Base-by-base conservation (phyloP, 2,797 vertebrate species). In the Arnoldichthys spilopterus region DNA sequence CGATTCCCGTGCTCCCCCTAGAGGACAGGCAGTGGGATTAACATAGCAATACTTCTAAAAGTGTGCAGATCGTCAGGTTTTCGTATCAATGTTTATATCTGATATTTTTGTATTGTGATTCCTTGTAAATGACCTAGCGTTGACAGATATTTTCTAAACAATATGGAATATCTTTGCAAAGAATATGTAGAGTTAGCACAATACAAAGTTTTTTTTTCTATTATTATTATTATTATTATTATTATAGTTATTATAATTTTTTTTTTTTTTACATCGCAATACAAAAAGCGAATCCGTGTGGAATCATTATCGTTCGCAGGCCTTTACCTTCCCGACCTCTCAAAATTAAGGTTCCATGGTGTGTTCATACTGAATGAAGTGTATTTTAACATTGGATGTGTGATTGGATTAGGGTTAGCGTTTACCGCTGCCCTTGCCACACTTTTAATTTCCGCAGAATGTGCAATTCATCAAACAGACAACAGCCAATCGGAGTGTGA, bases 41-140 rank as follows among this genome's bases (percentile, higher is more conserved):
- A 89, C 91, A 92, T 92, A 93, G 93, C 92, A 94, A 94, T 94
- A 94, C 93, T 90, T 93, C 89, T 88, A 90, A n/a, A n/a, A 92
- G 92, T 54, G 89, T 93, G 93, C 92, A 92, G 90, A 92, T 93
- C 86, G 91, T 93, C 92, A 93, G 90, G 90, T 94, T 94, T 93
- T 94, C 91, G 87, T 91, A 93, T 93, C 88, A 90, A 85, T 89
- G 90, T 91, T 92, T 89, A 94, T 94, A 94, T 92, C 92, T 92
- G 87, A 93, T 95, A 95, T 95, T 95, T 95, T 95, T 95, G 89
- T 95, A 94, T 92, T 87, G 90, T 94, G 88, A 93, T 91, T 93
- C 91, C 89, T 92, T 93, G 90, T 93, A 92, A 91, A 90, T 92
- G 92, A 93, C 89, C 89, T 86, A 93, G 92, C 86, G 92, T 90